Evolutionary conservation across 2,888 invertebrate genomes (phyloP), one percentile per base, ranked within the genome.

Genomic region (Conomelus anceps): DNA sequence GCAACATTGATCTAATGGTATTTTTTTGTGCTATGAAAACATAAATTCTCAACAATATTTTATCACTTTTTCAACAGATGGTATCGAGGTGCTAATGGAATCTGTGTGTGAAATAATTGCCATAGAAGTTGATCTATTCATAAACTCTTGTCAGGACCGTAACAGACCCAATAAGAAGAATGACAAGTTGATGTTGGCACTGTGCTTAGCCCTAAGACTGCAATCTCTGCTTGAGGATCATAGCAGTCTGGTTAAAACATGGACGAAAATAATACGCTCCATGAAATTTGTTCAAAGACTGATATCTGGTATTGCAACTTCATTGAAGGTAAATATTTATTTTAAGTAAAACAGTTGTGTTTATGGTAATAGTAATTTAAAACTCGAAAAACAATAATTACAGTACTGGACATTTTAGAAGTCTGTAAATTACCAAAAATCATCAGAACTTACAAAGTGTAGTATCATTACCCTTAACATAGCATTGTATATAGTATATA

Each of bases 61-160:
- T 34, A 1, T 6, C n/a, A 34, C 17, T 17, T 63, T 6, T 63
- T 34, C 13, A 34, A 34, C 34, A 63, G 63, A 86, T 86, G 86
- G 29, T 24, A 29, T 24, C 29, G 86, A 86, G 29, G 7, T 86
- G 22, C 26, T 86, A 6, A 86, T 86, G 86, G 22, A 23, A 4
- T 86, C 86, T 17, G 86, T 86, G 23, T 86, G 86, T 86, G 86
- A 86, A 26, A 26, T 86, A 20, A 86, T 86, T n/a, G 86, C 29
- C 4, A 24, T 24, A 11, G 86, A 86, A 29, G 29, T 86, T 20
- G 86, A 86, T 24, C 24, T 29, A 24, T 86, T 86, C 86, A 86
- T 86, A 29, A 29, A 86, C 22, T 26, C 24, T 3, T 86, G 23
- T 22, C 24, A 23, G n/a, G 86, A 86, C 22, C 23, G 23, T n/a